Percentiles rank a stretch among this genome's conserved stretches.
These are phyloP conservation scores for Tricholaema leucomelas DNA, from an alignment of 2,113 vertebrate genomes.

Conservation along the genomic window DNA sequence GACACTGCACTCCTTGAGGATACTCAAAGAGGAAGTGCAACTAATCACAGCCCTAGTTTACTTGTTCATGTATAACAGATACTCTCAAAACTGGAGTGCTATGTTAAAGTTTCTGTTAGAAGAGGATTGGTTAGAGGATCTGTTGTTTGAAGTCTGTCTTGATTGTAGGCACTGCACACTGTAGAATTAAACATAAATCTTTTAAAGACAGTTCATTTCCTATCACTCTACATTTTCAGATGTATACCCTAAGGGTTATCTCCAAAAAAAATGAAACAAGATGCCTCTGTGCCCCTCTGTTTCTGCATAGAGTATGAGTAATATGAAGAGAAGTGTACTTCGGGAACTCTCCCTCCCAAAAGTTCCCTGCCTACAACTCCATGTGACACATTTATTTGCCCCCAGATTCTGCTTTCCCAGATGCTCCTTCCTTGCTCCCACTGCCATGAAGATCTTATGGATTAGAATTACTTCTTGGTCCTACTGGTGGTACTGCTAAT, in stretches of 20 bases:
- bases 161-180: not conserved
- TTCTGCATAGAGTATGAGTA: not conserved
- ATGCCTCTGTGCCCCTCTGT: not conserved
- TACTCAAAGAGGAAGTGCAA: not conserved
- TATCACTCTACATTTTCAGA: not conserved
- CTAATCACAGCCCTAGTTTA: not conserved
- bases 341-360: not conserved
- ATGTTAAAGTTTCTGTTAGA: not conserved
- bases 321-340: not conserved
- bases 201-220: not conserved
- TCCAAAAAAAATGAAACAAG: not conserved
- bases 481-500: not conserved
- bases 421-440: fast-evolving
- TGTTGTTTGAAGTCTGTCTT: not conserved
- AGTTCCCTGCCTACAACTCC: not conserved
- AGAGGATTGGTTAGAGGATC: not conserved
- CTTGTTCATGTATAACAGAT: not conserved
- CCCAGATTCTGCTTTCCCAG: not conserved
- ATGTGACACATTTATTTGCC: fast-evolving
- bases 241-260: not conserved
- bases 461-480: not conserved
- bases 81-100: not conserved
- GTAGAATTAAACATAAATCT: not conserved
- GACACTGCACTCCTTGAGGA: not conserved
- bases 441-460: not conserved